Base-by-base conservation (phyloP, 2,113 vertebrate genomes). In the Bombycilla garrulus region DNA sequence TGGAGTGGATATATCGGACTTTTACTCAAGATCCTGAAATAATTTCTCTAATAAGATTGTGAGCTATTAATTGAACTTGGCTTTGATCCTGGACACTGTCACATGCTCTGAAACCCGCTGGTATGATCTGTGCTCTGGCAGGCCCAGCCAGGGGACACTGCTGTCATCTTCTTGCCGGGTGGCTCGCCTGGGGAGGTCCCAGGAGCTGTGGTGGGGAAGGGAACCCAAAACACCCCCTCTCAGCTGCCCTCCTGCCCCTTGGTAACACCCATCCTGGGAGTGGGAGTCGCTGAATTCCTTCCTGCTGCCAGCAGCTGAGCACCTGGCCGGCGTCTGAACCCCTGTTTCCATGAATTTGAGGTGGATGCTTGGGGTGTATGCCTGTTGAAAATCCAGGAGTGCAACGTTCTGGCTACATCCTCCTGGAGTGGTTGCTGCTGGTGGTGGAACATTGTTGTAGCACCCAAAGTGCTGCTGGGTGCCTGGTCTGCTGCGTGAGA, bases 31-130 rank as follows among this genome's bases (percentile, higher is more conserved):
- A 92, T 95, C 93, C 94, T 93, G 94, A 94, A 97, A 97, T 97
- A 97, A 97, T 97, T 95, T 95, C 90, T 97, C 92, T 96, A 95
- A 97, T 97, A 95, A 96, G 95, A 97, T 97, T 97, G 96, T 93
- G 95, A 96, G 90, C 93, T 95, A 96, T 97, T 97, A 97, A 97
- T 97, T 97, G 97, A 94, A 92, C 83, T 97, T 97, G 95, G 95
- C 96, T 97, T 89, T 88, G 96, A 95, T 97, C 86, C 95, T 95
- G 94, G 90, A 54, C 79, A 21, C 86, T 91, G 91, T 95, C 70
- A 0, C 65, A 53, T 45, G 81, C 73, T 35, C 80, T 51, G 90
- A 47, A 81, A 53, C 45, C 53, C 0, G 1, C 35, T 0, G 5
- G 36, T 61, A 42, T 82, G 90, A 79, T 93, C 82, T 56, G 76